phyloP scores from a whole-genome alignment of 2,797 vertebrate genomes.

The Pipistrellus pipistrellus region DNA sequence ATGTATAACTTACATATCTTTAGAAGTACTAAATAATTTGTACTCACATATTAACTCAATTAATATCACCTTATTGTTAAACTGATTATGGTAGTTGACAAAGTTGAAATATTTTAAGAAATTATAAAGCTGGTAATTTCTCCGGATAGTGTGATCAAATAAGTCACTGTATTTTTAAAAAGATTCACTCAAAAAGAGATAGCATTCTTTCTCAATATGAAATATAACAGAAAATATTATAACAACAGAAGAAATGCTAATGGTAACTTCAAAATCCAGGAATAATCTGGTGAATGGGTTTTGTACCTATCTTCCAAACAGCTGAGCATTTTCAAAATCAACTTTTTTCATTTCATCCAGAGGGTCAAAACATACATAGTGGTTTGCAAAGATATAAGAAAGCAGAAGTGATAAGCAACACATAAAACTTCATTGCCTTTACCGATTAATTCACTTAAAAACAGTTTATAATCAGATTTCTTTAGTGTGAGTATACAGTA shows the following conservation, averaged over 20 bases:
- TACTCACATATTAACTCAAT: constrained; percentile 50
- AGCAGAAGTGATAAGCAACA: constrained; percentile 63
- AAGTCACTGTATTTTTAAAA: constrained; percentile 47
- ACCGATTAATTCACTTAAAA: constrained; percentile 85
- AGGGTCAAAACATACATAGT: constrained; percentile 60
- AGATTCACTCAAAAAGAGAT: constrained; percentile 53
- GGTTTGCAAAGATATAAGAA: constrained; percentile 55
- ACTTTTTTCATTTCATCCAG: constrained; percentile 48
- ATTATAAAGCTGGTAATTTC: constrained; percentile 56
- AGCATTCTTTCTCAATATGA: constrained; percentile 45
- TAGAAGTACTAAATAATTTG: constrained; percentile 57
- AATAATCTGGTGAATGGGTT: constrained; percentile 48
- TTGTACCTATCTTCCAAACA: constrained; percentile 14
- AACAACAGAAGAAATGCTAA: constrained; percentile 42
- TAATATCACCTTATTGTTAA: constrained; percentile 60
- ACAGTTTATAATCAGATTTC: constrained; percentile 76
- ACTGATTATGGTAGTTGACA: constrained; percentile 40
- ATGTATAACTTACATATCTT: constrained; percentile 31
- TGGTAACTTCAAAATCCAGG: constrained; percentile 51
- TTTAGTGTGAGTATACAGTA: constrained; percentile 78
- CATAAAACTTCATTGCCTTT: constrained; percentile 77
- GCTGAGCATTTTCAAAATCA: constrained; percentile 54
- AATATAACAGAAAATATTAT: constrained; percentile 43
- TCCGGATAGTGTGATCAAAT: constrained; percentile 40
- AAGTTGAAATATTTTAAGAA: constrained; percentile 64